Evolutionary conservation across 1,140 invertebrate species (phyloP), one percentile per base, ranked within the genome.

Genomic region (Pseudomyrmex cubaensis): DNA sequence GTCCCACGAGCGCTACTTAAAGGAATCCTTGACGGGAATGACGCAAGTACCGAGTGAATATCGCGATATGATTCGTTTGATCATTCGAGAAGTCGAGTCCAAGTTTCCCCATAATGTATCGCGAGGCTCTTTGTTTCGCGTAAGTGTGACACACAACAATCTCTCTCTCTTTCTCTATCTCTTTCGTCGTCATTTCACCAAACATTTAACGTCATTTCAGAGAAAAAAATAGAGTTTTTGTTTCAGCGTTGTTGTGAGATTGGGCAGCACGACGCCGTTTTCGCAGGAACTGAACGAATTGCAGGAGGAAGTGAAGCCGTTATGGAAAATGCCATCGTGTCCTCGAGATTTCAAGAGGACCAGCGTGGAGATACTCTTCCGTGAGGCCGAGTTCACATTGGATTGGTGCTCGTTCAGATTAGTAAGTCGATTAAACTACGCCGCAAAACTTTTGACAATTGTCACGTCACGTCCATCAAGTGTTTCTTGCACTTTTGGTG

Each of bases 391-490:
- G 12, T 97, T 98, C 89, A 95, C 96, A 50, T 92, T 98, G 17
- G 98, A 99, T 92, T 99, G 98, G 98, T 99, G 98, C 90, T 96
- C 96, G 67, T 98, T 98, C 91, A 95, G 96, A 93, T 94, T 98
- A 94, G 97, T 97, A 92, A 94, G 94, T 50, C 1, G 77, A 52
- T 48, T 20, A 46, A 76, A 63, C 1, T 13, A 15, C 50, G 17
- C n/a, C 4, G 7, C 12, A 17, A 35, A n/a, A 82, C 8, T 57
- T 54, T 17, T 2, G 7, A 17, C 20, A 59, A 72, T 62, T 78
- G n/a, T 44, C 15, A 13, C 12, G 25, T 1, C 17, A 59, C 20
- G 10, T 10, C 3, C 20, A 13, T 10, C 7, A 64, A 17, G 3
- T 64, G 8, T 22, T 17, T 46, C 54, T 46, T 1, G 2, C 2